Base-by-base conservation (phyloP, 2,888 invertebrate species). In the Gryllus longicercus region DNA sequence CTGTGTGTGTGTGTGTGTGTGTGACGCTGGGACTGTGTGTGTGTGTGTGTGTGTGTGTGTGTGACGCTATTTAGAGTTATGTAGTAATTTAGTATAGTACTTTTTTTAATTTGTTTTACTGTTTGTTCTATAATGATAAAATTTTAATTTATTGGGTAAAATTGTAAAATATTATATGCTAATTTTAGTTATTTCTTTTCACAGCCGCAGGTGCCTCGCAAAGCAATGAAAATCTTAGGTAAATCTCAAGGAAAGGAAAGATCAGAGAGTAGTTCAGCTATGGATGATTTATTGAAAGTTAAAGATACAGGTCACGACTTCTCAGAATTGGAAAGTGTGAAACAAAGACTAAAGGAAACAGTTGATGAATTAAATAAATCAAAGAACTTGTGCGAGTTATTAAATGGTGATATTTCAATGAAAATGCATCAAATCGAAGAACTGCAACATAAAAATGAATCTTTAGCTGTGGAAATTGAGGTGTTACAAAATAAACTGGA, bases 141-240 rank as follows among this genome's bases (percentile, higher is more conserved):
- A 38, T 38, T 38, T 5, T 38, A 38, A 38, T 38, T 38, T 38
- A 38, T 38, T 38, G 38, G 38, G 38, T 5, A 38, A 5, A 38
- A 38, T 38, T 8, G 38, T 38, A 38, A 38, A 38, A 38, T 38
- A 8, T 5, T 38, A 38, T 38, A 38, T 38, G 38, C 8, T 38
- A 74, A 21, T 74, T 21, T 21, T 10, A 74, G 14, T n/a, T 76
- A 5, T 78, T 78, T 78, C 5, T 12, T 3, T 78, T 50, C 50
- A 38, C 79, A 79, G 77, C 77, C 50, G 11, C 50, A 78, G 50
- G 5, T 78, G 50, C 78, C 78, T 50, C 49, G 51, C 8, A 78
- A 78, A 23, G 50, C 14, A 23, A 50, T 11, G 14, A 78, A 78
- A 38, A 50, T 23, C 2, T 18, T 10, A 2, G 78, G 50, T 8